Evolutionary conservation across 2,888 invertebrate species (phyloP), one percentile per base, ranked within the genome.

Genomic region (Mystacides longicornis): DNA sequence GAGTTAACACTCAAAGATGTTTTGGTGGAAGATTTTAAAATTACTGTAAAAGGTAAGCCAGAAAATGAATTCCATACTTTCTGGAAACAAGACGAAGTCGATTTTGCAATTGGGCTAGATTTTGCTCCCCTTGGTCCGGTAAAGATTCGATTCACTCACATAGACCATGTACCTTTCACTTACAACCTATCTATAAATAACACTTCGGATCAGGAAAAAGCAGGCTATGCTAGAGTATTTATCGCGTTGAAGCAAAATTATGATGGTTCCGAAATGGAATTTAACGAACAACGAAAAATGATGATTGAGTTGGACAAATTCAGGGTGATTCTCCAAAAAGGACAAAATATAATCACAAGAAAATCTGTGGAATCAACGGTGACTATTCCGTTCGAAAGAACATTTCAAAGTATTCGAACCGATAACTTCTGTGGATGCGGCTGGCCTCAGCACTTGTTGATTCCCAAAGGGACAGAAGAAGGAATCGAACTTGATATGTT

Each of bases 381-480:
- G 11, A 91, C 90, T 9, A 87, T 90, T 65, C 89, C 90, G 0
- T 89, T 86, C 68, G 89, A 89, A 67, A 77, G 85, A 56, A 89
- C 87, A 1, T 93, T 89, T 83, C 81, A 87, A 16, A 43, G n/a
- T 16, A 43, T 11, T 27, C 11, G 27, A 11, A 27, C 27, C 5
- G 27, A 37, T 65, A 80, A 81, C 66, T 80, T 79, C 71, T 84
- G 83, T 66, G 82, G 83, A 11, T 84, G 83, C 60, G 81, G 82
- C 53, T 82, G 82, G 81, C 82, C 82, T 0, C 77, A 81, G 51
- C 81, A 82, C 58, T 73, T 82, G 73, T 67, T 82, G 4, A 65
- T 81, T 49, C 81, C 81, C 0, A 79, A 76, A 64, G 82, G 82
- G 22, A 75, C 63, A 3, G 67, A 70, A 3, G 73, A 74, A 58